Conservation (phyloP, 2,113 vertebrate species). For the Salvator merianae region DNA sequence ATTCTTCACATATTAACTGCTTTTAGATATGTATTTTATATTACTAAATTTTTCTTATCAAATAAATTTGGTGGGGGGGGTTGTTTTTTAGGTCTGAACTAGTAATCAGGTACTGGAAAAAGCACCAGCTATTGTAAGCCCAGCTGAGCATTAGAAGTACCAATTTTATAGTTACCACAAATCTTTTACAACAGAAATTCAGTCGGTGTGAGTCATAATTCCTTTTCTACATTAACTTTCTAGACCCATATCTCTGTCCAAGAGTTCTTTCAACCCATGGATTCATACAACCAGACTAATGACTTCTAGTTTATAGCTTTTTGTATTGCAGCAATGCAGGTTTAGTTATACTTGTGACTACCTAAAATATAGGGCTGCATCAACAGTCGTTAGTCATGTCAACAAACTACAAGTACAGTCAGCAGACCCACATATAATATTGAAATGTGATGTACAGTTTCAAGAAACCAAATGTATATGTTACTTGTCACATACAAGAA, state of each 20-base stretch:
- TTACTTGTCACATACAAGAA: constrained; percentile 36
- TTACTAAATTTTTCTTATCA: too few species aligned
- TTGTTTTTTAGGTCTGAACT: too few species aligned
- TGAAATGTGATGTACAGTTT: constrained; percentile 49
- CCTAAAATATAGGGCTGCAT: constrained; percentile 29
- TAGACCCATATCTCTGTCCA: not conserved
- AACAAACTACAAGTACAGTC: constrained; percentile 29
- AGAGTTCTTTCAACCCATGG: not conserved
- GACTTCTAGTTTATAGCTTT: not conserved
- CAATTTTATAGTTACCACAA: too few species aligned
- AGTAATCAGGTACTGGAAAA: too few species aligned
- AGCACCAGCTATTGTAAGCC: too few species aligned
- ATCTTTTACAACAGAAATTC: too few species aligned
- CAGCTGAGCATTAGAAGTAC: not conserved
- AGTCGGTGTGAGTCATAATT: not conserved
- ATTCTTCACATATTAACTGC: too few species aligned
- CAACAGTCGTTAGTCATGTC: constrained; percentile 55
- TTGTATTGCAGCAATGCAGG: not conserved
- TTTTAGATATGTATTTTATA: too few species aligned
- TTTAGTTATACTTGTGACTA: constrained; percentile 38
- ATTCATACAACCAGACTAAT: not conserved
- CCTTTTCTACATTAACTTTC: not conserved
- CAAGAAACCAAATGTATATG: constrained; percentile 23
- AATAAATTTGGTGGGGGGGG: too few species aligned
- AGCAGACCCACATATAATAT: constrained; percentile 53